phyloP scores from a whole-genome alignment of 2,888 invertebrate species.

The Drymonia ruficornis region DNA sequence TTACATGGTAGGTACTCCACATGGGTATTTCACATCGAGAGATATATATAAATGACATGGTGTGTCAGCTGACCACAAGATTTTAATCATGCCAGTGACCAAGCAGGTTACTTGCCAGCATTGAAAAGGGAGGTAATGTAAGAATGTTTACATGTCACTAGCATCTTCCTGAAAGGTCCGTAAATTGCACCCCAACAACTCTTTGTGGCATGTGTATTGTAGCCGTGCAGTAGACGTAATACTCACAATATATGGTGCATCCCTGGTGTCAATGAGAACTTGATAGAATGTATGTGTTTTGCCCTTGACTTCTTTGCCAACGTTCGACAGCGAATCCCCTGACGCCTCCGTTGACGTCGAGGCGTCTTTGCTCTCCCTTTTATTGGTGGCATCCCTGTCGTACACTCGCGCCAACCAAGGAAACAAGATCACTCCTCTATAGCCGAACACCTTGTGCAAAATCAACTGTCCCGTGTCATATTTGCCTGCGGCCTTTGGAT shows the following conservation, averaged over 20 bases:
- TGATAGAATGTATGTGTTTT: constrained; percentile 98
- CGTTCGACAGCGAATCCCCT: constrained; percentile 76
- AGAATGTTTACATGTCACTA: too few relatives aligned
- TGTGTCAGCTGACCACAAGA: too few relatives aligned
- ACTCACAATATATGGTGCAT: constrained; percentile 98
- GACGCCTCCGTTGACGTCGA: constrained; percentile 53
- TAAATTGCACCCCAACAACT: constrained; percentile 9
- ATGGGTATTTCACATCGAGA: too few relatives aligned
- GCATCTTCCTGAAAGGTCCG: background rate
- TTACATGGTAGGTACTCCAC: too few relatives aligned
- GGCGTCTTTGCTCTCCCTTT: constrained; percentile 81
- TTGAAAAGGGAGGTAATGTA: too few relatives aligned
- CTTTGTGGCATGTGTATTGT: too few relatives aligned
- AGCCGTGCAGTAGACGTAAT: background rate
- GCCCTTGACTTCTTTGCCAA: constrained; percentile 95
- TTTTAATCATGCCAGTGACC: too few relatives aligned
- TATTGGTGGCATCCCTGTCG: constrained; percentile 93
- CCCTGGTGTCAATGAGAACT: constrained; percentile 98
- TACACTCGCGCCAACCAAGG: constrained; percentile 98
- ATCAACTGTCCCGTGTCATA: constrained; percentile 98
- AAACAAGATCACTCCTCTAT: constrained; percentile 97
- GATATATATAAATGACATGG: too few relatives aligned
- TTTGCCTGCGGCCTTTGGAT: constrained; percentile 93
- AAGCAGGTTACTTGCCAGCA: too few relatives aligned
- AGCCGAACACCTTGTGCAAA: constrained; percentile 98